A percentile compares a stretch with the other conserved stretches of the same genome.
Evolutionary conservation across 1,140 invertebrate genomes (phyloP).

Genomic region (Neoseiulus cucumeris): DNA sequence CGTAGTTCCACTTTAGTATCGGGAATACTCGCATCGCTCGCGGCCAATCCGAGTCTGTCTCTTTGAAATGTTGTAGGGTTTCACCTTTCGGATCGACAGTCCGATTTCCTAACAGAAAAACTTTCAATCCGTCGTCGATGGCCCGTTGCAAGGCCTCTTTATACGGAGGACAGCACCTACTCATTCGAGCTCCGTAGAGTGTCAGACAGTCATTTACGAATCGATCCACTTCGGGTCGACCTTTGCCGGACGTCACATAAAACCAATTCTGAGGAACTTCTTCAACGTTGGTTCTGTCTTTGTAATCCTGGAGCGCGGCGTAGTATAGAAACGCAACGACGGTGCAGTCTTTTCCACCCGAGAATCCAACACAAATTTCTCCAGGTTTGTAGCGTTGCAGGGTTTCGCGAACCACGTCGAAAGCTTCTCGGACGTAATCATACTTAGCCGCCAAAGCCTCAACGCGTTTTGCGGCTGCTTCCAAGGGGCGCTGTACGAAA

Average conservation of each 20-base stretch:
- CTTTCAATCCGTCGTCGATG: background rate
- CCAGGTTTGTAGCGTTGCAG: slow-evolving; percentile 24
- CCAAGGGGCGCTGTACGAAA: slow-evolving; percentile 27
- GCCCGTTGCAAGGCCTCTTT: background rate
- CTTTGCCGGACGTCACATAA: background rate
- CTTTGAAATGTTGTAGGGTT: slow-evolving; percentile 14
- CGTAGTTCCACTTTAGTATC: slow-evolving; percentile 68
- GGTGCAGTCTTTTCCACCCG: slow-evolving; percentile 94
- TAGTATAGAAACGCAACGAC: slow-evolving; percentile 57
- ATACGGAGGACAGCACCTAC: background rate
- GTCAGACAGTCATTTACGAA: background rate
- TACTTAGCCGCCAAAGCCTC: slow-evolving; percentile 13
- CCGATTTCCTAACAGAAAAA: slow-evolving; percentile 3
- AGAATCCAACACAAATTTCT: slow-evolving; percentile 71
- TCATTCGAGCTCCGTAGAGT: background rate
- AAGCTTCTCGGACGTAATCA: slow-evolving; percentile 19
- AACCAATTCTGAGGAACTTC: slow-evolving; percentile 19
- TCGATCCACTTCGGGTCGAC: background rate
- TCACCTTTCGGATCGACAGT: background rate
- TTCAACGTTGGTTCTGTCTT: slow-evolving; percentile 29
- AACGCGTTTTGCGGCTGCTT: slow-evolving; percentile 22
- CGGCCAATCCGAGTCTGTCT: slow-evolving; percentile 67
- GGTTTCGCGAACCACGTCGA: slow-evolving; percentile 22
- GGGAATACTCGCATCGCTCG: slow-evolving; percentile 64
- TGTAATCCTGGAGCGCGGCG: slow-evolving; percentile 33